phyloP scores from a whole-genome alignment of 2,113 vertebrate genomes.

The Xenopus borealis region DNA sequence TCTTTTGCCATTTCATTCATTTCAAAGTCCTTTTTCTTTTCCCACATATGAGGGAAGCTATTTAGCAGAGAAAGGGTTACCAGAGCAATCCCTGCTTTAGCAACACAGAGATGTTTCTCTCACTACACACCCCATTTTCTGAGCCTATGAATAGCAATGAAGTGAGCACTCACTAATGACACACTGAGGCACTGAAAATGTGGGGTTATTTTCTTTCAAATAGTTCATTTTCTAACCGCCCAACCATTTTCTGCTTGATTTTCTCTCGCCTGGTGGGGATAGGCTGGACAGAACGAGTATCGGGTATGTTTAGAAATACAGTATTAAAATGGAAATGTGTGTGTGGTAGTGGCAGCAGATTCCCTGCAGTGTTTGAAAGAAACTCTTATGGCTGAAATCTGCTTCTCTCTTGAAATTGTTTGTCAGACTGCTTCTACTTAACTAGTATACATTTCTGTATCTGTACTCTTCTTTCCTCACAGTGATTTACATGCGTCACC shows the following conservation, averaged over 20 bases:
- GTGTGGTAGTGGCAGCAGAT: neutral
- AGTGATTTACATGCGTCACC: neutral
- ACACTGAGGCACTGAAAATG: neutral
- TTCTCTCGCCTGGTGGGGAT: neutral
- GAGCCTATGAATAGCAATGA: slow-evolving; percentile 20
- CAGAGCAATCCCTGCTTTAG: neutral
- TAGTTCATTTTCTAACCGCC: slow-evolving; percentile 5
- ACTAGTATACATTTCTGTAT: neutral
- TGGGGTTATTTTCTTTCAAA: slow-evolving; percentile 9
- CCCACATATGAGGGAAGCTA: neutral
- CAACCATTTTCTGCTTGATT: neutral
- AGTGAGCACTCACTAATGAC: neutral
- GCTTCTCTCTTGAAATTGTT: no score
- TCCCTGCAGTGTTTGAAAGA: neutral
- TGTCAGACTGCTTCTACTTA: no score
- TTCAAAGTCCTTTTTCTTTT: no score
- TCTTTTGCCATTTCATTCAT: no score
- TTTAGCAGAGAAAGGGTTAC: neutral
- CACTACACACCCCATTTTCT: neutral
- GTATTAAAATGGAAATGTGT: neutral
- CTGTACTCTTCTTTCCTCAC: neutral
- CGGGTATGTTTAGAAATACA: neutral
- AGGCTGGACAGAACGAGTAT: neutral
- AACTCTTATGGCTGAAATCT: neutral
- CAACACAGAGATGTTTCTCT: neutral